These are phyloP conservation scores for Larimichthys polyactis DNA, from an alignment of 2,113 vertebrate species.

Conservation along the genomic window DNA sequence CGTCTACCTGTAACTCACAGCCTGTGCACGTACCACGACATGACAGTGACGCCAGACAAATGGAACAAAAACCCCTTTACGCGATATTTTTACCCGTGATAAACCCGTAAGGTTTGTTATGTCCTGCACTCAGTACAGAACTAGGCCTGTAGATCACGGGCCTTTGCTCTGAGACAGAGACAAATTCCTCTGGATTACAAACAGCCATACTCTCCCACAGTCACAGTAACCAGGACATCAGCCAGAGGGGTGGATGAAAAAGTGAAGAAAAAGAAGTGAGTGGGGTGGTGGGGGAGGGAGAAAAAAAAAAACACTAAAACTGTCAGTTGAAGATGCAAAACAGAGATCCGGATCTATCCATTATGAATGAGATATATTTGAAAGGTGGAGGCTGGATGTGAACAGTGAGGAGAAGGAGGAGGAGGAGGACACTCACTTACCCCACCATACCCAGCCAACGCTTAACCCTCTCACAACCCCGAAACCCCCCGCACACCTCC, in stretches of 20 bases:
- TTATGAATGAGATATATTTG: conserved; percentile 85
- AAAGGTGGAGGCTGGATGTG: conserved; percentile 70
- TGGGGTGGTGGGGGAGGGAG: background rate
- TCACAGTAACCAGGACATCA: conserved; percentile 41
- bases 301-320: conserved; percentile 70
- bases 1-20: conserved; percentile 31
- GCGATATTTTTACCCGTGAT: conserved; percentile 50
- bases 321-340: conserved; percentile 80
- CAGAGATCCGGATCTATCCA: conserved; percentile 83
- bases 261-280: conserved; percentile 11
- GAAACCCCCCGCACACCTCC: background rate
- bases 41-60: conserved; percentile 29
- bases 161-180: conserved; percentile 16
- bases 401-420: conserved; percentile 47
- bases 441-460: conserved; percentile 45
- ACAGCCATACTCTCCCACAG: conserved; percentile 10
- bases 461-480: conserved; percentile 74
- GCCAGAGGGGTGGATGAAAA: conserved; percentile 1
- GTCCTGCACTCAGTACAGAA: background rate
- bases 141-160: conserved; percentile 30
- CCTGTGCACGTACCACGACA: conserved; percentile 14
- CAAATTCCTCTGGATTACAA: conserved; percentile 26
- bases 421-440: conserved; percentile 61
- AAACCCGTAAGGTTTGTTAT: conserved; percentile 40
- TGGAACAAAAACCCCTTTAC: conserved; percentile 11